These are phyloP conservation scores for Stercorarius parasiticus DNA, from an alignment of 2,113 vertebrate genomes.

Conservation along the genomic window DNA sequence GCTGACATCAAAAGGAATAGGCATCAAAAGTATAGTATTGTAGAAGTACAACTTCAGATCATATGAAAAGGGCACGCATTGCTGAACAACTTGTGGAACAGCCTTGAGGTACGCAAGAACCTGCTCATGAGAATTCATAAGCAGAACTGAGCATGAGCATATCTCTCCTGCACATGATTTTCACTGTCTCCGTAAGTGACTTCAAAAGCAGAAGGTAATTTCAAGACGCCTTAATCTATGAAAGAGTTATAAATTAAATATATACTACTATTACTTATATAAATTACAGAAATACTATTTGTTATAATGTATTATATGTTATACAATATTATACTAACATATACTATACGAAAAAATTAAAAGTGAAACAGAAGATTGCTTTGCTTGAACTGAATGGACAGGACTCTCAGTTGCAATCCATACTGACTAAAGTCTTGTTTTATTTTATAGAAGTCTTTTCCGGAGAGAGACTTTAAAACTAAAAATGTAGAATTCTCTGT, in stretches of 20 bases:
- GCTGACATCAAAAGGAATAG: background rate
- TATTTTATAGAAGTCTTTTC: background rate
- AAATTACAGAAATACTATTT: background rate
- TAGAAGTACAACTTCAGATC: background rate
- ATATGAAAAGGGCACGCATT: background rate
- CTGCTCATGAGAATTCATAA: background rate
- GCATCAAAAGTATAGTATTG: background rate
- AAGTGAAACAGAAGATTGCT: background rate
- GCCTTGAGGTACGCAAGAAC: background rate
- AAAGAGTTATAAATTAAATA: background rate
- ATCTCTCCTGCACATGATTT: background rate
- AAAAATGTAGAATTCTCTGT: background rate
- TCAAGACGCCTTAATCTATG: background rate
- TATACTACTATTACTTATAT: background rate
- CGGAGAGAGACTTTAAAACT: background rate
- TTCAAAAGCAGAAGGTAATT: background rate
- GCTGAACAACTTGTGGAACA: background rate
- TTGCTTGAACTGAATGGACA: background rate
- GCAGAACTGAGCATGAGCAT: background rate
- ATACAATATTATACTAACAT: background rate
- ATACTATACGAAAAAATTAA: background rate
- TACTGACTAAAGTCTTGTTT: background rate
- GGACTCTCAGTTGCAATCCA: background rate
- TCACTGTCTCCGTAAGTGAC: background rate
- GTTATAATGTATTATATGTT: background rate